Evolutionary conservation across 2,888 invertebrate genomes (phyloP).

Genomic region (Andrena flavipes): DNA sequence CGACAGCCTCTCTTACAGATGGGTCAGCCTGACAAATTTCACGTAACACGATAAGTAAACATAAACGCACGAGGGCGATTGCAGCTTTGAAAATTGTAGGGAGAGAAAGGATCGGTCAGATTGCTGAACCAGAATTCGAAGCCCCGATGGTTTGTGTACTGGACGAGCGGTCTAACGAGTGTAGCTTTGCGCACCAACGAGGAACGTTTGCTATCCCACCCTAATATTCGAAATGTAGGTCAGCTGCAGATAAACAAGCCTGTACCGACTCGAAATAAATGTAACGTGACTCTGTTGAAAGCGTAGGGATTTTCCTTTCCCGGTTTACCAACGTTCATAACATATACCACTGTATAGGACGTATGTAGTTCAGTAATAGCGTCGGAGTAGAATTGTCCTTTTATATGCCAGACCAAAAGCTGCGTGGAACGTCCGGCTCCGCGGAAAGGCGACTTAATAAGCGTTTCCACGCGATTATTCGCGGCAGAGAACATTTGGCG

Average conservation of each 20-base stretch:
- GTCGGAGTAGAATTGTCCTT: constrained; percentile 6
- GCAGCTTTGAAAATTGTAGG: constrained; percentile 4
- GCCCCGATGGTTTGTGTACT: background rate
- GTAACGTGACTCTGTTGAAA: background rate
- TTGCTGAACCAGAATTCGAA: background rate
- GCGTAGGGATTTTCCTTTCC: background rate
- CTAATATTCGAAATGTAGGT: background rate
- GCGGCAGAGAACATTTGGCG: constrained; percentile 22
- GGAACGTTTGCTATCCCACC: background rate
- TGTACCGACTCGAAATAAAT: background rate
- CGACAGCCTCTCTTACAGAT: background rate
- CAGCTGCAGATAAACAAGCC: background rate
- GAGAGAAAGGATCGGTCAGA: constrained; percentile 1
- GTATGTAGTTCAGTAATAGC: background rate
- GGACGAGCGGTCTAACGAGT: constrained; percentile 7
- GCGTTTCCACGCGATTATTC: constrained; percentile 51
- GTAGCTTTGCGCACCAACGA: background rate
- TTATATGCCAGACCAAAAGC: background rate
- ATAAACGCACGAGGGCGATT: background rate
- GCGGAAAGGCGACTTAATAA: constrained; percentile 33
- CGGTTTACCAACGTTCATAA: background rate
- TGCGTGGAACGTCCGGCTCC: background rate
- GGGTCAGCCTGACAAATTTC: background rate
- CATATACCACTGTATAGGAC: background rate
- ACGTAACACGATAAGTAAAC: background rate